Percentiles rank a stretch among this genome's conserved stretches.
Conservation (phyloP, 1,140 invertebrate genomes). For the Bombus vancouverensis region DNA sequence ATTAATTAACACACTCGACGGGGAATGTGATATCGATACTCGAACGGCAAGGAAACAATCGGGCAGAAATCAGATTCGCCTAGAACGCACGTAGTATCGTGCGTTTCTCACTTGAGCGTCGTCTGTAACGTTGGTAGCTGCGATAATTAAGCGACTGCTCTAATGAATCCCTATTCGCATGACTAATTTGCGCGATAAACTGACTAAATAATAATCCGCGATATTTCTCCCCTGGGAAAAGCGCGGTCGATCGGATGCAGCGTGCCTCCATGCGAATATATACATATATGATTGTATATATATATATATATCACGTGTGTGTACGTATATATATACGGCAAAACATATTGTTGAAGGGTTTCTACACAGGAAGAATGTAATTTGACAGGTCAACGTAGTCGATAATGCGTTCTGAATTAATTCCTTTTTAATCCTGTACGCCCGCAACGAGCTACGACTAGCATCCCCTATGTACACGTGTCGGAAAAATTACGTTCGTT, state of each 20-base stretch:
- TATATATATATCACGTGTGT: background rate
- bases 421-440: conserved; percentile 36
- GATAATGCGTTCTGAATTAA: conserved; percentile 45
- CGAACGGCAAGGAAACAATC: conserved; percentile 53
- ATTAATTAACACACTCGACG: conserved; percentile 21
- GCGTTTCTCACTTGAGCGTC: conserved; percentile 57
- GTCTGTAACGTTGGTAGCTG: conserved; percentile 53
- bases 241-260: conserved; percentile 61
- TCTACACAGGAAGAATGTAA: conserved; percentile 38
- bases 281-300: background rate
- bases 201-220: conserved; percentile 73
- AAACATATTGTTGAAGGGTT: conserved; percentile 53
- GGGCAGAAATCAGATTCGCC: conserved; percentile 55
- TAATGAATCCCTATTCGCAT: conserved; percentile 73
- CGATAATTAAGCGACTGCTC: conserved; percentile 71
- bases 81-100: conserved; percentile 30
- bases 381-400: conserved; percentile 56
- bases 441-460: background rate
- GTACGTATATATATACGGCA: conserved; percentile 33
- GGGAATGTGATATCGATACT: conserved; percentile 3
- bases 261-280: conserved; percentile 31
- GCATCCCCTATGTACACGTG: background rate
- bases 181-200: conserved; percentile 74
- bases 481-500: background rate
- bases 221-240: conserved; percentile 70